Evolutionary conservation across 2,113 vertebrate genomes (phyloP).

Genomic region (Notarius lentiginosus): DNA sequence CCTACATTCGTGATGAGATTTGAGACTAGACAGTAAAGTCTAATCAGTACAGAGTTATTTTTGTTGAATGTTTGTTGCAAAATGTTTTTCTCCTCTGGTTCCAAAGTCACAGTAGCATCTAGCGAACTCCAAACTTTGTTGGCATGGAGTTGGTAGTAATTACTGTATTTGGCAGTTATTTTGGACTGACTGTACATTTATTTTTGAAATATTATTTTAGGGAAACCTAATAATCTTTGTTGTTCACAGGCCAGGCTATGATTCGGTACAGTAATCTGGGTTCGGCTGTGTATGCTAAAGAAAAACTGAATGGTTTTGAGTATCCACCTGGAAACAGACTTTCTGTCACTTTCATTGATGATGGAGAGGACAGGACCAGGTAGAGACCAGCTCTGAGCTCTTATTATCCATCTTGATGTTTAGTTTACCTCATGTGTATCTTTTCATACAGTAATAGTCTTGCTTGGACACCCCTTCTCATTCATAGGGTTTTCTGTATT

Average conservation of each 20-base stretch:
- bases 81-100: not conserved
- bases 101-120: not conserved
- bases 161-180: not conserved
- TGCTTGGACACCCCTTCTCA: no score
- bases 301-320: conserved; percentile 92
- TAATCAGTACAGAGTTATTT: not conserved
- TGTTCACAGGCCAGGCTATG: conserved; percentile 80
- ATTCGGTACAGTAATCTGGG: conserved; percentile 91
- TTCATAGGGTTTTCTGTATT: no score
- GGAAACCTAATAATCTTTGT: not conserved
- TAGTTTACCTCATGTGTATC: not conserved
- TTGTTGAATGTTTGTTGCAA: not conserved
- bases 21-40: not conserved
- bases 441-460: no score
- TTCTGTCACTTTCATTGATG: conserved; percentile 82
- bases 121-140: not conserved
- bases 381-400: conserved; percentile 59
- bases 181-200: not conserved
- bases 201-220: not conserved
- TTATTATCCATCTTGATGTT: not conserved
- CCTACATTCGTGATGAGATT: not conserved
- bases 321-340: conserved; percentile 94
- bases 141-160: not conserved
- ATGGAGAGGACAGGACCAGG: conserved; percentile 87
- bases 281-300: conserved; percentile 93